Evolutionary conservation across 30 jellyfish, hydroid and myxozoan species (phyloP).

Genomic region (Euphysa ruthae): DNA sequence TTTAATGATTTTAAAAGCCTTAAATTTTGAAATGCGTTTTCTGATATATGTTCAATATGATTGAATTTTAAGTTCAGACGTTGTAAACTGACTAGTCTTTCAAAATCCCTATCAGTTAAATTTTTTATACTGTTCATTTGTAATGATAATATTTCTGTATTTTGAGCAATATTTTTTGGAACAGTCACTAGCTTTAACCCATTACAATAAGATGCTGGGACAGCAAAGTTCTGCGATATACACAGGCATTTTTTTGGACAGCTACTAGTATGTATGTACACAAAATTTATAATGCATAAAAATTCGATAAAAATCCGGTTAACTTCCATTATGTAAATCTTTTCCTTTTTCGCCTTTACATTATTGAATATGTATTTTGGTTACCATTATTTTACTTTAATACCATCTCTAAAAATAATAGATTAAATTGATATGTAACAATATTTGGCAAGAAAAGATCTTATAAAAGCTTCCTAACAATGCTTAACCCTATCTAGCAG

Average conservation of each 20-base stretch:
- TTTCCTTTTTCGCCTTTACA: no score
- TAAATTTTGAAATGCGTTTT: slow-evolving; percentile 41
- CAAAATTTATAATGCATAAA: no score
- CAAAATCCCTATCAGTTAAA: slow-evolving; percentile 34
- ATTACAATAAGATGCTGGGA: slow-evolving; percentile 51
- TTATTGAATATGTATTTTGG: no score
- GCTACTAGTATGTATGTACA: no score
- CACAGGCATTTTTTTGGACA: slow-evolving; percentile 25
- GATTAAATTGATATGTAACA: no score
- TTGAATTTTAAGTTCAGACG: slow-evolving; percentile 48
- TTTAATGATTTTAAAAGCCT: slow-evolving; percentile 47
- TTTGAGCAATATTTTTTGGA: slow-evolving; percentile 45
- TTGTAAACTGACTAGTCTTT: slow-evolving; percentile 28
- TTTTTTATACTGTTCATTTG: slow-evolving; percentile 32
- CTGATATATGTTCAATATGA: slow-evolving; percentile 47
- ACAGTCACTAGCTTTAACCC: slow-evolving; percentile 35
- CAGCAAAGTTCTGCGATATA: slow-evolving; percentile 9
- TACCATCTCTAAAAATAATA: no score
- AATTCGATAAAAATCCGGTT: no score
- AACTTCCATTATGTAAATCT: no score
- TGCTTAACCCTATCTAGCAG: no score
- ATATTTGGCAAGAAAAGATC: no score
- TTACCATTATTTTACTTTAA: no score
- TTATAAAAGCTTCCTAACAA: no score
- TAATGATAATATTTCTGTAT: slow-evolving; percentile 66